Evolutionary conservation across 37 sponge, comb jelly and placozoan genomes (phyloP).

Genomic region (Halichondria panicea): DNA sequence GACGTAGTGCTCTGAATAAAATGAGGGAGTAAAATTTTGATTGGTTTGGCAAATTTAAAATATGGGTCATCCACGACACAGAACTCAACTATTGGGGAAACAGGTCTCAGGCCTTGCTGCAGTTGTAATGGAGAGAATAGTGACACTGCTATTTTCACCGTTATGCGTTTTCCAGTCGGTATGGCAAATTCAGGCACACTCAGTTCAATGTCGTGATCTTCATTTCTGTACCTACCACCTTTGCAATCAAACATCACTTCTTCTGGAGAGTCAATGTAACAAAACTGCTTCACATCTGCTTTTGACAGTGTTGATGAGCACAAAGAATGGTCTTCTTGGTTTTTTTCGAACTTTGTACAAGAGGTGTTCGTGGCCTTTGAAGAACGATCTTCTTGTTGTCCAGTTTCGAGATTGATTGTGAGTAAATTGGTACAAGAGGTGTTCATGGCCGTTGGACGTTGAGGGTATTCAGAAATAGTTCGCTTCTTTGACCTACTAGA

Average conservation of each 20-base stretch:
- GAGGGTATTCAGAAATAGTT: too few species aligned
- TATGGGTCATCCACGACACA: slow-evolving; percentile 6
- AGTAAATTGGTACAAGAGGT: too few species aligned
- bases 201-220: slow-evolving; percentile 6
- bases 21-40: slow-evolving; percentile 6
- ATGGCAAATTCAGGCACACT: slow-evolving; percentile 12
- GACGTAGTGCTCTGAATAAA: not conserved
- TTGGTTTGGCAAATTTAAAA: slow-evolving; percentile 16
- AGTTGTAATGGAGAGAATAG: not conserved
- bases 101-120: not conserved
- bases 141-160: slow-evolving; percentile 17
- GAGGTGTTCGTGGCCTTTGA: too few species aligned
- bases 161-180: not conserved
- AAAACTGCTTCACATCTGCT: too few species aligned
- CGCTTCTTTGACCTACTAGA: too few species aligned
- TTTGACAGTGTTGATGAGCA: too few species aligned
- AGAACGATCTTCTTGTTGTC: too few species aligned
- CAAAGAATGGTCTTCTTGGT: too few species aligned
- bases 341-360: too few species aligned
- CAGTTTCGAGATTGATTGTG: too few species aligned
- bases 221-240: not conserved
- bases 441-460: too few species aligned
- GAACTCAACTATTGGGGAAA: slow-evolving; percentile 13
- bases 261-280: too few species aligned
- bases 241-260: slow-evolving; percentile 1